Evolutionary conservation across 2,888 invertebrate species (phyloP).

Genomic region (Tenthredo amoena): DNA sequence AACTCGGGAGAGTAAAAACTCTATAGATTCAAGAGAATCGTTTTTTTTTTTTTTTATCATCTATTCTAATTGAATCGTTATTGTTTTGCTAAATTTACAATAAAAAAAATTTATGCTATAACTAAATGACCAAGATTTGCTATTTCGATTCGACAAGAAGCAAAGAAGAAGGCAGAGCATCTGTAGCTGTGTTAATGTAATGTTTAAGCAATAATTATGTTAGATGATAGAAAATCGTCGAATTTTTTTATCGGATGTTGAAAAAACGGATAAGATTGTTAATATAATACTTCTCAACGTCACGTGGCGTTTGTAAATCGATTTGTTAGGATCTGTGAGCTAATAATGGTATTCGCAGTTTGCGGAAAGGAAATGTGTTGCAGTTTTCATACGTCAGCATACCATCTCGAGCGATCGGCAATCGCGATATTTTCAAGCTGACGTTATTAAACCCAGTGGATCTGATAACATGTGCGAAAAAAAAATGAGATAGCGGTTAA

Average conservation of each 20-base stretch:
- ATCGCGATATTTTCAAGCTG: neutral
- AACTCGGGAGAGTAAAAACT: neutral
- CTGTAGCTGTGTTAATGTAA: neutral
- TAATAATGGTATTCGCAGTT: neutral
- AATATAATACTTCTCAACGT: neutral
- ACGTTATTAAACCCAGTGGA: neutral
- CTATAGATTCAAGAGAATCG: neutral
- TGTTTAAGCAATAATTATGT: neutral
- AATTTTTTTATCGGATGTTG: neutral
- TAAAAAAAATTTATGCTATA: neutral
- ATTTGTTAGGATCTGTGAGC: neutral
- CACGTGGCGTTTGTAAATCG: neutral
- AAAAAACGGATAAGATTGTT: neutral
- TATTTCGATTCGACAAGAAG: neutral
- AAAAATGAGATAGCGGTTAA: neutral
- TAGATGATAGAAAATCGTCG: neutral
- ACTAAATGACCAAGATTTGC: neutral
- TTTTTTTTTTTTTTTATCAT: neutral
- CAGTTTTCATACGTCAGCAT: neutral
- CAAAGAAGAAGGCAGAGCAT: neutral
- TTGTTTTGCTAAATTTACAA: neutral
- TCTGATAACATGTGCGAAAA: neutral
- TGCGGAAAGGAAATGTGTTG: constrained; percentile 3
- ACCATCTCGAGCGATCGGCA: neutral
- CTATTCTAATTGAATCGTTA: neutral